phyloP scores from a whole-genome alignment of 2,797 vertebrate species.

The Enteromius argenteus region DNA sequence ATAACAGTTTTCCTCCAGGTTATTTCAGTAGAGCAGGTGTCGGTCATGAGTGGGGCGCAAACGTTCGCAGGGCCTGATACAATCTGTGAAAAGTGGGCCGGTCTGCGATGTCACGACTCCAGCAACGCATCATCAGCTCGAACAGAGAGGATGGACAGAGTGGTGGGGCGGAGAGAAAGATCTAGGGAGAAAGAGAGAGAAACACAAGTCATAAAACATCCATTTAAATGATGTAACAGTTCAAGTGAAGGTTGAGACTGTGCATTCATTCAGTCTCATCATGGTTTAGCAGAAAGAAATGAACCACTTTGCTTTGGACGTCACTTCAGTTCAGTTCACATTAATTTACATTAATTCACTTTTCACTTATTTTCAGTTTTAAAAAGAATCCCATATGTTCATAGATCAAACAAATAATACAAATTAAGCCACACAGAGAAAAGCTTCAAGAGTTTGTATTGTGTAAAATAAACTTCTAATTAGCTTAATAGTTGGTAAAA shows the following conservation, averaged over 20 bases:
- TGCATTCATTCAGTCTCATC: neutral
- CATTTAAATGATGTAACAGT: neutral
- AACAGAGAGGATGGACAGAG: constrained; percentile 85
- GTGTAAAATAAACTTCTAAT: neutral
- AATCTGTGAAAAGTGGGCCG: constrained; percentile 82
- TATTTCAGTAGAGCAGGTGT: constrained; percentile 11
- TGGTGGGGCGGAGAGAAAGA: constrained; percentile 82
- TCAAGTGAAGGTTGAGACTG: neutral
- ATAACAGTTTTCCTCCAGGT: constrained; percentile 14
- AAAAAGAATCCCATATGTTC: neutral
- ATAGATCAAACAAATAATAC: neutral
- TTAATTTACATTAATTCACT: neutral
- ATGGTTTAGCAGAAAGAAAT: neutral
- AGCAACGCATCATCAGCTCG: constrained; percentile 87
- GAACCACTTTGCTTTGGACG: neutral
- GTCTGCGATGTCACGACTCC: constrained; percentile 83
- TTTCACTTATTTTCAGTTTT: neutral
- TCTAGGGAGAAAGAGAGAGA: constrained; percentile 67
- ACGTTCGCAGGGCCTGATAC: constrained; percentile 84
- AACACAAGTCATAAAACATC: neutral
- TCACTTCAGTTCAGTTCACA: neutral
- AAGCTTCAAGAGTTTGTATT: neutral
- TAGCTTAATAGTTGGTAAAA: neutral
- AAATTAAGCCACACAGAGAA: no score
- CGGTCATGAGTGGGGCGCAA: constrained; percentile 75